Evolutionary conservation across 2,888 invertebrate species (phyloP), one percentile per base, ranked within the genome.

Genomic region (Agrochola circellaris): DNA sequence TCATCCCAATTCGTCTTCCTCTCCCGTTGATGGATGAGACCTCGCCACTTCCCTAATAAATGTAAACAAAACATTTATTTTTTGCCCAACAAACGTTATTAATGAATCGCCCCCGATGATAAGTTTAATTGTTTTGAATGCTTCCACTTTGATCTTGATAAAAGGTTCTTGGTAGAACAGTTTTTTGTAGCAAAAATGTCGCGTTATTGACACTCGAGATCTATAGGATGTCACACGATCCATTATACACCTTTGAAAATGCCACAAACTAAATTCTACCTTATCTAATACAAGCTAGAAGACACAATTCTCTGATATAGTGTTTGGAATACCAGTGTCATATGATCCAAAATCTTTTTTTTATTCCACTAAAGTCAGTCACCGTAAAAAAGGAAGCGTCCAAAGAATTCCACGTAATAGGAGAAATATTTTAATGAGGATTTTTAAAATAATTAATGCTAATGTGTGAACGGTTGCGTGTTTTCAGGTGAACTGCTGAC

Each of bases 1-100:
- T 81, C 91, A 72, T 84, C 82, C 92, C 93, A 93, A 95, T 96
- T 94, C 95, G 92, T 95, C 95, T 95, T 94, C 92, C 88, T 89
- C 91, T 89, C 91, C 84, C 72, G 90, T 93, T 96, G 96, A 96
- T 96, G 93, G 95, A 96, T 96, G 95, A 92, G 89, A 89, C 91
- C 89, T 91, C 94, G 90, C 93, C 95, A 94, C 95, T 95, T 92
- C 91, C 94, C 94, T 95, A 95, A 96, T 96, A 96, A 96, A 96
- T 94, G 95, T 96, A 96, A 96, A 96, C 96, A 96, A 96, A 95
- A 94, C 93, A 93, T 91, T 92, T 89, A 90, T 93, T 95, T 95
- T 94, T 94, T 93, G 90, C 89, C 84, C 81, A 89, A 90, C 86
- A 92, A 93, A 93, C 88, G 89, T 94, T 94, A 95, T 94, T 94